Conservation (phyloP, 1,140 invertebrate species). For the Apis dorsata region DNA sequence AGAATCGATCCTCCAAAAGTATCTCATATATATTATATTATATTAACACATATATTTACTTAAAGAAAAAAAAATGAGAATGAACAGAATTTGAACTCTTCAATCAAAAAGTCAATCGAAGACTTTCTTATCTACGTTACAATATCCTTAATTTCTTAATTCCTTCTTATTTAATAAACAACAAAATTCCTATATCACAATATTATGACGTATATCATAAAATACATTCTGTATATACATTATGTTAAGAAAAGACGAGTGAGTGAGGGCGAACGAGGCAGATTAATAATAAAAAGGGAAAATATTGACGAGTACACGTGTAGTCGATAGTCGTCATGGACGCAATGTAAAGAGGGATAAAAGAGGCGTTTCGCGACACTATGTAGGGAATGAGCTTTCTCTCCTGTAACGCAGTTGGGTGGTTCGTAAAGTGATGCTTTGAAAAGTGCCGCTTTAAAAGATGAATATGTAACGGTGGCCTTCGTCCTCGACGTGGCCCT, state of each 20-base stretch:
- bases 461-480: conserved; percentile 8
- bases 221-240: not conserved
- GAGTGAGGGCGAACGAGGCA: not conserved
- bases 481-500: not conserved
- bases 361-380: not conserved
- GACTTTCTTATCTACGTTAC: too few species aligned
- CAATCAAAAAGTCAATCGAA: too few species aligned
- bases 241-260: conserved; percentile 42
- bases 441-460: conserved; percentile 38
- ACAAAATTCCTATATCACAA: too few species aligned
- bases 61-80: too few species aligned
- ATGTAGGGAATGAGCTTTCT: conserved; percentile 17
- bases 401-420: conserved; percentile 29
- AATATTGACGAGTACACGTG: conserved; percentile 25
- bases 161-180: too few species aligned
- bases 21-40: too few species aligned
- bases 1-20: too few species aligned
- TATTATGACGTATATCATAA: too few species aligned
- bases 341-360: not conserved
- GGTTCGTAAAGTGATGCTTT: conserved; percentile 39
- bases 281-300: conserved; percentile 43
- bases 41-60: too few species aligned
- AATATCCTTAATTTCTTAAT: too few species aligned
- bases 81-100: too few species aligned
- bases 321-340: not conserved